These are phyloP conservation scores for Oplegnathus fasciatus DNA, from an alignment of 2,113 vertebrate species.

Conservation along the genomic window DNA sequence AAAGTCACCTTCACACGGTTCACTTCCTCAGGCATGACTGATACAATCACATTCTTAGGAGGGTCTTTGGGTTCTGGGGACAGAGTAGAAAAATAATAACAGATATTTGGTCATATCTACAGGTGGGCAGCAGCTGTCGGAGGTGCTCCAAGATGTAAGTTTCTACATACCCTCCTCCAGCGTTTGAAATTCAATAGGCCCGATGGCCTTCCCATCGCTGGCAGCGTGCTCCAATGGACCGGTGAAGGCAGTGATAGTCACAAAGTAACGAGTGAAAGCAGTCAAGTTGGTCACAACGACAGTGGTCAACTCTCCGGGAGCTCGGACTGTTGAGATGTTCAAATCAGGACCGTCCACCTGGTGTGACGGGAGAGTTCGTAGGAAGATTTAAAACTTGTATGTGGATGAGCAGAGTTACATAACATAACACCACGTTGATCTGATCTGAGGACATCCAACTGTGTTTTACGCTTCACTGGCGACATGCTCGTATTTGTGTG, in stretches of 20 bases:
- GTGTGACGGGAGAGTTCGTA: conserved; percentile 4
- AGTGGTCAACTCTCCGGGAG: conserved; percentile 84
- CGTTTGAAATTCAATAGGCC: conserved; percentile 87
- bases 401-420: neutral
- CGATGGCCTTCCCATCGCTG: conserved; percentile 87
- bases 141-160: neutral
- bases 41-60: conserved; percentile 92
- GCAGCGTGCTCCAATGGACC: conserved; percentile 84
- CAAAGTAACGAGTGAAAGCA: conserved; percentile 91
- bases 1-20: conserved; percentile 92
- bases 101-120: neutral
- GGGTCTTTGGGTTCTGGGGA: conserved; percentile 92
- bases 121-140: neutral
- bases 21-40: conserved; percentile 91
- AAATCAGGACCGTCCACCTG: conserved; percentile 88
- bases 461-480: neutral
- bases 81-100: conserved; percentile 11
- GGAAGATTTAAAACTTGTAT: conserved; percentile 3
- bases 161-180: conserved; percentile 90
- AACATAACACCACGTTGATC: neutral
- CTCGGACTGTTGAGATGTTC: conserved; percentile 86
- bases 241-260: conserved; percentile 91
- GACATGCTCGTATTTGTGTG: conserved; percentile 5
- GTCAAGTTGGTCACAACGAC: conserved; percentile 89
- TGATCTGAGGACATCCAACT: conserved; percentile 1